A percentile compares a stretch with the other conserved stretches of the same genome.
phyloP scores from a whole-genome alignment of 2,113 vertebrate species.

The Myotis brandtii region DNA sequence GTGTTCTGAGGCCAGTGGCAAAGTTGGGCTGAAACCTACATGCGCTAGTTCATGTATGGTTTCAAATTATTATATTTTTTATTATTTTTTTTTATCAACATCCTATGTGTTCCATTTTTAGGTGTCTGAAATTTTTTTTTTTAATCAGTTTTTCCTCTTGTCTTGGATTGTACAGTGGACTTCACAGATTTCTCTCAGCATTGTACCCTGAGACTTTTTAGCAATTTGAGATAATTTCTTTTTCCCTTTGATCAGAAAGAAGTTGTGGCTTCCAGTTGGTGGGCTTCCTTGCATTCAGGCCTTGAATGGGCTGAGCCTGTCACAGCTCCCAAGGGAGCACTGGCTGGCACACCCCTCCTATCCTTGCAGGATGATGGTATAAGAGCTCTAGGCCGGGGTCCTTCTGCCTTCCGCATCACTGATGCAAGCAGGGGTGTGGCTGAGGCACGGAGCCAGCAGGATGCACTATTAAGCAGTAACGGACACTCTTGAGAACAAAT shows the following conservation, averaged over 20 bases:
- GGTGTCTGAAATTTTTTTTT: background rate
- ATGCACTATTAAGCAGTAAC: background rate
- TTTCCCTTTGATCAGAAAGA: background rate
- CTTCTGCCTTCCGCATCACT: background rate
- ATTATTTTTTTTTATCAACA: background rate
- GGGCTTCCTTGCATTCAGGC: background rate
- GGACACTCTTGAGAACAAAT: background rate
- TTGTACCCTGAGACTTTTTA: background rate
- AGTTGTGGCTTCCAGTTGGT: background rate
- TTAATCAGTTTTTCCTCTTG: background rate
- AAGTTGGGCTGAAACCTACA: background rate
- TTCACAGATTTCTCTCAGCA: background rate
- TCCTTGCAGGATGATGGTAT: background rate
- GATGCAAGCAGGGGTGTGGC: background rate
- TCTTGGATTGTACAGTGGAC: conserved; percentile 3
- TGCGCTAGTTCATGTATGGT: background rate
- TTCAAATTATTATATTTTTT: conserved; percentile 8
- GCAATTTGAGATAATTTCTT: background rate
- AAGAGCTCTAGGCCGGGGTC: background rate
- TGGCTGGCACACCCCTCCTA: background rate
- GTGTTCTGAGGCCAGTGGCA: background rate
- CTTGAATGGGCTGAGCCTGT: background rate
- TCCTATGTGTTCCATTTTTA: background rate
- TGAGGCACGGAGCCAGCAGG: background rate
- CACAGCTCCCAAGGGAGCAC: background rate